Percentiles rank a stretch among this genome's conserved stretches.
These are phyloP conservation scores for Myiopsitta monachus DNA, from an alignment of 2,113 vertebrate species.

Conservation along the genomic window DNA sequence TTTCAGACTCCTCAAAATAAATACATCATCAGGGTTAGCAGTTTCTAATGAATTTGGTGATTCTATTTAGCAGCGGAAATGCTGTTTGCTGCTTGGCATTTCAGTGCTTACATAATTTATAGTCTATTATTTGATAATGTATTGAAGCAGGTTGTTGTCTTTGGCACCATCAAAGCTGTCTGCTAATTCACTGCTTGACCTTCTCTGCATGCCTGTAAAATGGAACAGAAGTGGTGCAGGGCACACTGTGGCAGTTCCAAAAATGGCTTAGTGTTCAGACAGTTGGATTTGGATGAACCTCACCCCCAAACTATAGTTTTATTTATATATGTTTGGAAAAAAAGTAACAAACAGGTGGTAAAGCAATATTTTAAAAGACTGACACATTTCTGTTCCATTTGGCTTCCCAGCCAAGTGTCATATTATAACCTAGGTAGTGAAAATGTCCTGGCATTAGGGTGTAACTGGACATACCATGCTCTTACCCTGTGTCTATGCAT, in stretches of 20 bases:
- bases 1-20: background rate
- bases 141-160: slow-evolving; percentile 52
- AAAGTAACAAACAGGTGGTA: background rate
- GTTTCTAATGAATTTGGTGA: background rate
- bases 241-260: background rate
- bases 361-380: background rate
- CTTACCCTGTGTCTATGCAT: rapidly evolving
- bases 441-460: background rate
- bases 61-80: slow-evolving; percentile 45
- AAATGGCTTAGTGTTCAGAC: background rate
- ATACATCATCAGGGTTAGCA: background rate
- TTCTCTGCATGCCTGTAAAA: slow-evolving; percentile 38
- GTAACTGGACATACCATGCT: background rate
- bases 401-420: background rate
- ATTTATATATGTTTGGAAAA: background rate
- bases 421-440: background rate
- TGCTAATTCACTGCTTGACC: slow-evolving; percentile 56
- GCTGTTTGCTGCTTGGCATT: slow-evolving; percentile 54
- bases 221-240: background rate
- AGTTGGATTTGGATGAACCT: background rate
- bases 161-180: slow-evolving; percentile 48
- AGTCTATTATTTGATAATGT: slow-evolving; percentile 58
- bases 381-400: background rate
- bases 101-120: slow-evolving; percentile 59
- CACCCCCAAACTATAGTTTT: background rate